Conservation (phyloP, 2,113 vertebrate genomes). For the Aegotheles bennettii region DNA sequence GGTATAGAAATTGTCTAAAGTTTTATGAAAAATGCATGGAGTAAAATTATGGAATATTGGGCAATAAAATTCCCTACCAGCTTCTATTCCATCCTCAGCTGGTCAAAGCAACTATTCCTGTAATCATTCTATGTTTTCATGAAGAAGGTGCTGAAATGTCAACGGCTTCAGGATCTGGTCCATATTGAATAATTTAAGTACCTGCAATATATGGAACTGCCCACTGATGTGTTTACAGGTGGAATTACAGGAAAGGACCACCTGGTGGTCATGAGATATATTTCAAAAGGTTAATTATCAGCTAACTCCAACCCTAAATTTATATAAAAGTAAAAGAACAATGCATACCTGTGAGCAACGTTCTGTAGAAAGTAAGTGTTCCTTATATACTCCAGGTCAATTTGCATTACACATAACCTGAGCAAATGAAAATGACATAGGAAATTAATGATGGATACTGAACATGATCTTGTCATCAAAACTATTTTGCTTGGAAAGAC, state of each 20-base stretch:
- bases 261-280: neutral
- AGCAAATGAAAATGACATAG: neutral
- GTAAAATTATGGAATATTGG: neutral
- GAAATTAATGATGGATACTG: neutral
- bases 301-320: neutral
- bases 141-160: neutral
- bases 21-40: neutral
- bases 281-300: neutral
- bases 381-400: neutral
- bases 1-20: neutral
- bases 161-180: neutral
- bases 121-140: neutral
- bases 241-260: neutral
- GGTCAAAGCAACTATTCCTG: neutral
- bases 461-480: neutral
- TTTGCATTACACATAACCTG: neutral
- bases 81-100: neutral
- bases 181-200: neutral
- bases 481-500: neutral
- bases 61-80: neutral
- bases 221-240: neutral
- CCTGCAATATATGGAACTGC: neutral
- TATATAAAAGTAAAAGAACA: neutral
- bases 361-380: neutral
- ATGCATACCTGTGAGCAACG: neutral